These are phyloP conservation scores for Lepus europaeus DNA, from an alignment of 2,113 vertebrate genomes.

Conservation along the genomic window DNA sequence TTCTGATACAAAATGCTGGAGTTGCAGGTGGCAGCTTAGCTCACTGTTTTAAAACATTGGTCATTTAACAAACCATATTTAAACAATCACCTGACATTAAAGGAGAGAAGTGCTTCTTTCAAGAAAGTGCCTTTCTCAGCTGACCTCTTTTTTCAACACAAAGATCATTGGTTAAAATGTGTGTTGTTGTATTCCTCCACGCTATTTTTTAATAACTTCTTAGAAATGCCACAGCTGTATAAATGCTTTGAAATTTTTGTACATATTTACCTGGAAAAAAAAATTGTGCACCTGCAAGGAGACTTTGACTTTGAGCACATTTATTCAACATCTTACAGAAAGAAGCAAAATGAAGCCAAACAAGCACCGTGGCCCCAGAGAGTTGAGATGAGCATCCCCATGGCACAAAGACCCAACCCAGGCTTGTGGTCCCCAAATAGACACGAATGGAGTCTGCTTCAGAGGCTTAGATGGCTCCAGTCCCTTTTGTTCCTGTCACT, in stretches of 20 bases:
- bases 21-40: no score
- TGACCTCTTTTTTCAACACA: not conserved
- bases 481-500: not conserved
- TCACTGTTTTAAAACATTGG: not conserved
- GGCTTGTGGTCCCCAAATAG: not conserved
- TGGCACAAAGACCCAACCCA: no score
- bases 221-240: not conserved
- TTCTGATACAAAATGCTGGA: no score
- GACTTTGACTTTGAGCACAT: not conserved
- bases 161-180: not conserved
- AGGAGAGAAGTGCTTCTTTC: not conserved
- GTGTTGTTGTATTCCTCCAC: not conserved
- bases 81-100: not conserved
- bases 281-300: not conserved
- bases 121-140: not conserved
- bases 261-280: not conserved
- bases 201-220: not conserved
- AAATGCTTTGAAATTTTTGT: not conserved
- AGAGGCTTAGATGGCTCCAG: not conserved
- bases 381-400: not conserved
- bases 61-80: not conserved
- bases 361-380: not conserved
- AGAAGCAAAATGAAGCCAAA: not conserved
- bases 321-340: not conserved
- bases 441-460: not conserved